Evolutionary conservation across 1,140 invertebrate species (phyloP).

Genomic region (Drosophila simulans): DNA sequence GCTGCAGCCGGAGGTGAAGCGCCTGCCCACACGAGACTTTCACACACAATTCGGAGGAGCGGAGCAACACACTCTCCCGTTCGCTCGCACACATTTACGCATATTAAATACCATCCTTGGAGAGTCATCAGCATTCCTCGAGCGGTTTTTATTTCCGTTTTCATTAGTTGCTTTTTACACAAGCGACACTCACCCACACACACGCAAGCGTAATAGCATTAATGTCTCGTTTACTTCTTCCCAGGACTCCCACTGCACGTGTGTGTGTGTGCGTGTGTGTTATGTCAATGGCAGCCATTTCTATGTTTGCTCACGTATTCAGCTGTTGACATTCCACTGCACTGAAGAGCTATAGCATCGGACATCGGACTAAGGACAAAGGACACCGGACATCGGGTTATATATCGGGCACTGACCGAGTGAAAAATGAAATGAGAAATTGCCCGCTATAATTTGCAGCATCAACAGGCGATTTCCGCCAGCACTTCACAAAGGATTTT

Average conservation of each 20-base stretch:
- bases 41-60: conserved; percentile 48
- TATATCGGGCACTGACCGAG: conserved; percentile 26
- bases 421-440: conserved; percentile 73
- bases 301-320: conserved; percentile 82
- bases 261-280: conserved; percentile 30
- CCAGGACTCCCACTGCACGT: conserved; percentile 23
- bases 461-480: conserved; percentile 68
- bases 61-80: conserved; percentile 22
- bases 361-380: conserved; percentile 26
- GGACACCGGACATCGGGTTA: conserved; percentile 7
- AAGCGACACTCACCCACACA: conserved; percentile 65
- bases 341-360: conserved; percentile 49
- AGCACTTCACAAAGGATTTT: conserved; percentile 23
- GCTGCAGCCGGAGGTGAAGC: background rate
- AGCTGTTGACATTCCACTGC: conserved; percentile 75
- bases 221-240: conserved; percentile 78
- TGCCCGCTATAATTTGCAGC: conserved; percentile 73
- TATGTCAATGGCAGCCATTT: conserved; percentile 81
- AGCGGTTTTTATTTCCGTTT: conserved; percentile 82
- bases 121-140: conserved; percentile 84
- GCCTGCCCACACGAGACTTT: conserved; percentile 66
- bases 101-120: conserved; percentile 83
- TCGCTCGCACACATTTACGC: conserved; percentile 49
- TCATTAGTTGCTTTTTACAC: conserved; percentile 83
- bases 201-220: conserved; percentile 74